Evolutionary conservation across 1,140 invertebrate species (phyloP), one percentile per base, ranked within the genome.

Genomic region (Tetragnatha versicolor): DNA sequence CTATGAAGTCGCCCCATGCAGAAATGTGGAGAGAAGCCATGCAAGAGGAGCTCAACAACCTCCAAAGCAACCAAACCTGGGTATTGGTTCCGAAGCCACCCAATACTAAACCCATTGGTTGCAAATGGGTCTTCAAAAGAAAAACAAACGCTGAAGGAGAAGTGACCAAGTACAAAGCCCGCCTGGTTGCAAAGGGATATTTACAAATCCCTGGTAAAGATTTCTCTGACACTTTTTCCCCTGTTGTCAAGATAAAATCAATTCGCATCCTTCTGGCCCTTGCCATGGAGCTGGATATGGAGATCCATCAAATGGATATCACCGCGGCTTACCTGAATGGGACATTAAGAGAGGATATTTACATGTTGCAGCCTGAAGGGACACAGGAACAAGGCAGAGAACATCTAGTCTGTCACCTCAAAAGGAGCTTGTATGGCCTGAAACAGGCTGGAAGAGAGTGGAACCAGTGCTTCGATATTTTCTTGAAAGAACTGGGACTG

Each of bases 361-460:
- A 83, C 66, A 85, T 88, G 82, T 45, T 79, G 78, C 70, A 84
- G 65, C 87, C 87, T 53, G 81, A 86, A 80, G 85, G 85, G 25
- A 86, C 83, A 63, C 77, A 84, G 31, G 39, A 68, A 33, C 1
- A 22, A 33, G 70, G 37, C 12, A 49, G 80, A 82, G 47, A 37
- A 65, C 17, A 81, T 83, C 37, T 37, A 81, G 66, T 80, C 79
- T 20, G 73, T 49, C 33, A 68, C 81, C 70, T 88, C 14, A 83
- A 82, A 25, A 86, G 85, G 79, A 83, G 83, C 17, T 31, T 88
- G 6, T 88, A 88, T 79, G 85, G 85, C 3, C 72, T 88, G n/a
- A n/a, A 86, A 76, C 86, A 89, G 80, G 83, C 85, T 17, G 83
- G 85, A 29, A 78, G 83, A 29, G 80, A 81, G 12, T 88, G 86